Evolutionary conservation across 2,113 vertebrate genomes (phyloP), one percentile per base, ranked within the genome.

Genomic region (Diglossa brunneiventris): DNA sequence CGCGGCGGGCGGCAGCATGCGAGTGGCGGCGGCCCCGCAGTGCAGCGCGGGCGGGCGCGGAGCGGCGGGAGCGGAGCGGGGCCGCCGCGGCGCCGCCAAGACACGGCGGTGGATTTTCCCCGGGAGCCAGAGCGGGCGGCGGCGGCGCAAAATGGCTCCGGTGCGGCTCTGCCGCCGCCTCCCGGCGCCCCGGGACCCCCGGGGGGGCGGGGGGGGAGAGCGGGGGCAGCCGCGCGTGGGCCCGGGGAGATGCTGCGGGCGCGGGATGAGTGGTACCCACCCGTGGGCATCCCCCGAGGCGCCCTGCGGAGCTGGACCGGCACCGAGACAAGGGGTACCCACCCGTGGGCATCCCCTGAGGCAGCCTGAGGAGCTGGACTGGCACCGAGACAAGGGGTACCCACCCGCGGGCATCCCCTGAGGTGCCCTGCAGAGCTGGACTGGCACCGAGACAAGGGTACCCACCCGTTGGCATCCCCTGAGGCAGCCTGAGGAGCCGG

Each of bases 121-220:
- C 97, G 91, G 91, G 95, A 93, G 82, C 64, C 90, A 97, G 91
- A 87, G 50, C 80, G 97, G 96, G 96, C 93, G 97, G 97, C 96
- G 97, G 97, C 96, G 97, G 89, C 87, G 58, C 94, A 95, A 94
- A 46, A 95, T 95, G 95, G 95, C 90, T 92, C 87, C 92, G 84
- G 90, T 91, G 83, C 92, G 75, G 82, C 74, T 67, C 86, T 74
- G 91, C 75, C 82, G 69, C 80, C 81, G 64, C 86, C 92, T 84
- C 91, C 72, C 88, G 75, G 78, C 52, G n/a, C 89, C 49, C 86
- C 74, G 67, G 52, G 78, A 64, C 74, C 90, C 89, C 85, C 31
- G 44, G 4, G 6, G 3, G 33, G 4, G 33, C n/a, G 4, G 8
- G 2, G 28, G 22, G 19, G 26, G 16, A 30, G 33, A 23, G 19